A percentile compares a stretch with the other conserved stretches of the same genome.
These are phyloP conservation scores for Zaprionus gabonicus DNA, from an alignment of 1,140 invertebrate genomes.

Conservation along the genomic window DNA sequence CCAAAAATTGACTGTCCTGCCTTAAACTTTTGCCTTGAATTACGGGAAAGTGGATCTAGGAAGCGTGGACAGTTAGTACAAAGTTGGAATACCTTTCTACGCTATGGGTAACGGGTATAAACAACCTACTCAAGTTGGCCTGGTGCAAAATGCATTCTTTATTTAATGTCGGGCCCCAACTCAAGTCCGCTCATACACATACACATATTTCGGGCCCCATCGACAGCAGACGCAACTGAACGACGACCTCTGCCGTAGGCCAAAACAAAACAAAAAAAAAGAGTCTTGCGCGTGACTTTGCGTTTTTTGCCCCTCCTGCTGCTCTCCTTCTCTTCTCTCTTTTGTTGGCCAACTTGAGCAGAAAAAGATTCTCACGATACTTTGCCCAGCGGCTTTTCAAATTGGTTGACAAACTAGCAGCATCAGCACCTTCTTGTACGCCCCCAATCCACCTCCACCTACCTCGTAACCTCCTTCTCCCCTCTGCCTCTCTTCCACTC, in stretches of 20 bases:
- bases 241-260: conserved; percentile 19
- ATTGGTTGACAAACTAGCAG: conserved; percentile 77
- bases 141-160: conserved; percentile 52
- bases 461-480: neutral
- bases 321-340: neutral
- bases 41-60: no score
- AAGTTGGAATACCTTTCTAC: no score
- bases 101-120: neutral
- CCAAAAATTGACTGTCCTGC: no score
- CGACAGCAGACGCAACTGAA: conserved; percentile 27
- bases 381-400: conserved; percentile 54
- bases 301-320: conserved; percentile 33
- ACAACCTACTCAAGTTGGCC: conserved; percentile 9
- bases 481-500: neutral
- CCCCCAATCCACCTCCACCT: neutral
- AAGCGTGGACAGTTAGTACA: no score
- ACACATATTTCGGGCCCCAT: conserved; percentile 29
- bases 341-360: conserved; percentile 18
- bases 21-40: no score
- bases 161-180: conserved; percentile 29
- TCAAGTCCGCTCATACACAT: conserved; percentile 14
- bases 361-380: conserved; percentile 74
- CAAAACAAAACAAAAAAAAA: conserved; percentile 38
- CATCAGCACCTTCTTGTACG: conserved; percentile 52
- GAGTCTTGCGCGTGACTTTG: conserved; percentile 72